phyloP scores from a whole-genome alignment of 2,888 invertebrate genomes.

The Aleiodes leptofemur region DNA sequence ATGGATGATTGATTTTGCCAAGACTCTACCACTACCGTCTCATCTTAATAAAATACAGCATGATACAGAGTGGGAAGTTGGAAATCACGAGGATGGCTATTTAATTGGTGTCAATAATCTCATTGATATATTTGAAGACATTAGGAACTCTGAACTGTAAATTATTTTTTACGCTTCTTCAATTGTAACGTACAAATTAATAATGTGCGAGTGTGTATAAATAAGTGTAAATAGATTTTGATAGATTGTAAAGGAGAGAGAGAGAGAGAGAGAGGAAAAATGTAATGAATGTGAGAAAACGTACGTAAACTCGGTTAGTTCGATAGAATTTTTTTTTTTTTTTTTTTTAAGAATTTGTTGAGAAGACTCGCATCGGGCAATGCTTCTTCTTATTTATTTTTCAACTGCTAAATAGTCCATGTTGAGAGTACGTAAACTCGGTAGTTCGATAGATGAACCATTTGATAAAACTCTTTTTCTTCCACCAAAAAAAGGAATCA shows the following conservation, averaged over 20 bases:
- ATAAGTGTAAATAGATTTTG: slow-evolving; percentile 24
- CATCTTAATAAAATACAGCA: slow-evolving; percentile 84
- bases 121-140: slow-evolving; percentile 87
- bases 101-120: slow-evolving; percentile 93
- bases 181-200: not conserved
- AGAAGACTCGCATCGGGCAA: slow-evolving; percentile 9
- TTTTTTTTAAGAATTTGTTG: not conserved
- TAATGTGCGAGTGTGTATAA: slow-evolving; percentile 9
- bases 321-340: slow-evolving; percentile 22
- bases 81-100: slow-evolving; percentile 98
- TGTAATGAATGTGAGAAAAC: not conserved
- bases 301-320: slow-evolving; percentile 31
- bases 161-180: slow-evolving; percentile 14
- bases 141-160: slow-evolving; percentile 69
- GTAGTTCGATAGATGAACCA: slow-evolving; percentile 50
- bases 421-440: slow-evolving; percentile 51
- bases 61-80: slow-evolving; percentile 91
- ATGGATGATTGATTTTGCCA: slow-evolving; percentile 99
- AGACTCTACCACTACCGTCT: slow-evolving; percentile 89
- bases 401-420: not conserved
- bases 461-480: not conserved
- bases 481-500: not conserved
- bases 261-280: not conserved
- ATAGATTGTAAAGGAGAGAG: not conserved
- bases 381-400: not conserved